These are phyloP conservation scores for Meriones unguiculatus DNA, from an alignment of 2,113 vertebrate genomes.

Conservation along the genomic window DNA sequence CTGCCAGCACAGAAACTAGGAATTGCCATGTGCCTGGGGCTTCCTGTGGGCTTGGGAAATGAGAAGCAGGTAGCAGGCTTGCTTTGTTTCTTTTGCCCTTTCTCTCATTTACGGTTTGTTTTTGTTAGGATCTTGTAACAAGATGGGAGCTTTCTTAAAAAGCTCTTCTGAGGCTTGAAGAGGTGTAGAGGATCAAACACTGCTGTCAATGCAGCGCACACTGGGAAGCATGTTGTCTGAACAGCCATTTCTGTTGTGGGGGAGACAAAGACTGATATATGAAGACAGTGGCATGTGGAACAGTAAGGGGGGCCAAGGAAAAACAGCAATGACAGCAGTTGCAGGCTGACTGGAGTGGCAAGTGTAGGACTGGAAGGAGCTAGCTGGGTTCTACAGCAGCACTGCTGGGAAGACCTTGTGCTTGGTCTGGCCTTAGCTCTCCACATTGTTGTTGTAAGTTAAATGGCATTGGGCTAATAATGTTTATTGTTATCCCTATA, in stretches of 20 bases:
- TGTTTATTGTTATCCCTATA: too few species aligned
- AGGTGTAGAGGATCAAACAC: not conserved
- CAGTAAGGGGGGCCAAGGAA: not conserved
- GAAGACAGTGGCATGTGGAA: not conserved
- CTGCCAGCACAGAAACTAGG: not conserved
- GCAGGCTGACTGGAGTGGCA: not conserved
- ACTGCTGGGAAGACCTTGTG: not conserved
- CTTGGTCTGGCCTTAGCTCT: not conserved
- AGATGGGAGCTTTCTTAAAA: not conserved
- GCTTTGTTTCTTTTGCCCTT: not conserved
- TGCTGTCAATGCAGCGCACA: not conserved
- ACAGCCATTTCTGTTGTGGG: not conserved
- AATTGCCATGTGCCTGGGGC: not conserved
- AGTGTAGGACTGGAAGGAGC: not conserved
- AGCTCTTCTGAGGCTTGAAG: not conserved
- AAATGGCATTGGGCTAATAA: too few species aligned
- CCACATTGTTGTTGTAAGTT: not conserved
- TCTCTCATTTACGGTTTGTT: slow-evolving; percentile 38
- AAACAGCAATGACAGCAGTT: too few species aligned
- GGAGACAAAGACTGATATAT: not conserved
- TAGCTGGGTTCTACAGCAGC: not conserved
- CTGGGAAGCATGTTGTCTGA: not conserved
- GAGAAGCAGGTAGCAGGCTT: not conserved
- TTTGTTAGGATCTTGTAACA: slow-evolving; percentile 20
- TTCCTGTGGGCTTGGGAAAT: not conserved